Percentiles rank a stretch among this genome's conserved stretches.
phyloP scores from a whole-genome alignment of 2,888 invertebrate species.

The Listrodromus nycthemerus region DNA sequence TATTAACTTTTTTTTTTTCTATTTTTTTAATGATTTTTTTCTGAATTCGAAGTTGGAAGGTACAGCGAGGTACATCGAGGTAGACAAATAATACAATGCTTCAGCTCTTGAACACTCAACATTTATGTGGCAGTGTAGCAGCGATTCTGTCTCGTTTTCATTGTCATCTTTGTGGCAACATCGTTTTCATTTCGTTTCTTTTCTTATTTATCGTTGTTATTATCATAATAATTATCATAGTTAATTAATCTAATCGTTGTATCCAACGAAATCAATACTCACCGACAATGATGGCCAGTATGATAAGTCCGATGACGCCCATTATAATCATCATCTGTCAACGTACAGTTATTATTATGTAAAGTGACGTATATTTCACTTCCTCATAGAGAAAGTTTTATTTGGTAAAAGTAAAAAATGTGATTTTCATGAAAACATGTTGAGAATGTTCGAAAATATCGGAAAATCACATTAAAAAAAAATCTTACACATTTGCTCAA shows the following conservation, averaged over 20 bases:
- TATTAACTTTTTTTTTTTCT: conserved; percentile 14
- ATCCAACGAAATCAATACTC: conserved; percentile 83
- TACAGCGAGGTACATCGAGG: conserved; percentile 78
- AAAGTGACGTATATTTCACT: background rate
- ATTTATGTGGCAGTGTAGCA: conserved; percentile 67
- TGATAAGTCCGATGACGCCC: conserved; percentile 92
- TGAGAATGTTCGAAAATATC: too few species aligned
- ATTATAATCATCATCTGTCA: conserved; percentile 94
- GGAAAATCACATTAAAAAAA: conserved; percentile 5
- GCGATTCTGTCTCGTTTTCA: conserved; percentile 34
- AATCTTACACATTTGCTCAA: background rate
- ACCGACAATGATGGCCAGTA: conserved; percentile 94
- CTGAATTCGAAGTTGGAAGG: conserved; percentile 72
- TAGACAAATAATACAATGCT: conserved; percentile 74
- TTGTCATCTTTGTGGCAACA: conserved; percentile 12
- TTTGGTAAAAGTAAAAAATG: too few species aligned
- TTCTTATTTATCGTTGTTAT: conserved; percentile 11
- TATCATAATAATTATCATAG: conserved; percentile 9
- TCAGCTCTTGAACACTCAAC: conserved; percentile 69
- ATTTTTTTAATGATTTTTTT: conserved; percentile 45
- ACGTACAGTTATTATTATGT: conserved; percentile 26
- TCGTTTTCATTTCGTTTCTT: conserved; percentile 12
- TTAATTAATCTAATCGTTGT: background rate
- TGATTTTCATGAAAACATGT: too few species aligned
- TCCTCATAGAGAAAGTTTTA: too few species aligned